Base-by-base conservation (phyloP, 2,888 invertebrate genomes). In the Phrixothrix hirtus region DNA sequence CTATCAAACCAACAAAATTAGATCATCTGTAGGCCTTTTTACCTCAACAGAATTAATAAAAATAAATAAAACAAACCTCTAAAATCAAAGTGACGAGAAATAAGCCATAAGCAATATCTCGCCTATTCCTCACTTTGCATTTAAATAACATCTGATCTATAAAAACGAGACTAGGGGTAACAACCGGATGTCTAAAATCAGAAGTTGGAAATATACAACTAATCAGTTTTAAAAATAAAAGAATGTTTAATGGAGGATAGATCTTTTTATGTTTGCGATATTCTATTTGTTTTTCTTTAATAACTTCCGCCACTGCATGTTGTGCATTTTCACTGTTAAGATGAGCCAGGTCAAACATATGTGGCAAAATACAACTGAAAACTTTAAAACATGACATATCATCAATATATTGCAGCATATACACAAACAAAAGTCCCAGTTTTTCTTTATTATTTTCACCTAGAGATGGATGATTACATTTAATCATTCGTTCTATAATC, bases 181-280 rank as follows among this genome's bases (percentile, higher is more conserved):
- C 88, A 2, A 96, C 84, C 0, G 87, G 87, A 80, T 97, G 96
- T 29, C 87, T 81, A 71, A 88, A 92, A 76, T 97, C 96, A 0
- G 95, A 94, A 0, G 94, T 87, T 0, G 95, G 89, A 75, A 90
- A 97, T 43, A 96, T 71, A 31, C 88, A 74, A 4, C 89, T 85
- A 2, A 92, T 81, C 57, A 93, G 68, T 77, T 95, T 94, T 53
- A 96, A 85, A 68, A 92, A 86, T 58, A 94, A 77, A 27, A 95
- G 72, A 66, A 85, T 86, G 61, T 89, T 85, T 35, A 88, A 70
- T 42, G 80, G 78, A 0, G 90, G 90, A 66, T 83, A 83, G 45
- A 62, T 74, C 65, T 82, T 86, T 1, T 75, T 74, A 35, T 79
- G 80, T 39, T 80, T 81, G 55, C 80, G 79, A 66, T 81, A 92